Evolutionary conservation across 1,140 invertebrate species (phyloP).

Genomic region (Apocrypta bakeri): DNA sequence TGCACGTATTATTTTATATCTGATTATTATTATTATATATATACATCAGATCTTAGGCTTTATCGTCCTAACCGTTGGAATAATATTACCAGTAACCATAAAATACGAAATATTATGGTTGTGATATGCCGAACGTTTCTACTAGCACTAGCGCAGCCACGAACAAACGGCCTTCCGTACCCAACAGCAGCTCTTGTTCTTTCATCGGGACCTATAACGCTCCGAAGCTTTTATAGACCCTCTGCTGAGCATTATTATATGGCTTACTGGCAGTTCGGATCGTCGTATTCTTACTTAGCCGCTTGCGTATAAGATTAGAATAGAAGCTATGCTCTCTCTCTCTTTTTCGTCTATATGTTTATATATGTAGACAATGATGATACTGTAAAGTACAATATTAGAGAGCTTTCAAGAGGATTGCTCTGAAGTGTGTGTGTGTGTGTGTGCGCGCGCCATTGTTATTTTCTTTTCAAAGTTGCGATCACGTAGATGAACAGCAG

Average conservation of each 20-base stretch:
- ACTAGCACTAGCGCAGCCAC: too few species aligned
- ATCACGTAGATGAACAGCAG: neutral
- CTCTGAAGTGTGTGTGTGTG: neutral
- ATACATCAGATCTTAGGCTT: too few species aligned
- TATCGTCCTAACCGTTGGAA: too few species aligned
- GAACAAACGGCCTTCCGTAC: too few species aligned
- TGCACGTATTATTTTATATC: too few species aligned
- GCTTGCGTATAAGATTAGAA: neutral
- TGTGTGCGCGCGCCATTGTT: neutral
- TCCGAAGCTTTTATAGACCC: neutral
- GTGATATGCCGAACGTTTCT: too few species aligned
- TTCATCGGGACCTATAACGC: neutral
- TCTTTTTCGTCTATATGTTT: neutral
- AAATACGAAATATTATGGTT: too few species aligned
- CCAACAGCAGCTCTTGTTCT: neutral
- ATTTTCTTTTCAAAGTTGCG: neutral
- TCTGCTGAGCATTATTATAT: constrained; percentile 1
- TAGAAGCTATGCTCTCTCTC: neutral
- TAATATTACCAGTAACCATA: too few species aligned
- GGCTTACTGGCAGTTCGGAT: neutral
- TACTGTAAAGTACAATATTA: constrained; percentile 4
- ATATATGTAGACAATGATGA: neutral
- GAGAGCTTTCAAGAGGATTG: constrained; percentile 11
- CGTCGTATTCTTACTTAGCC: neutral
- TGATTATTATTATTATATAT: too few species aligned